Percentiles rank a stretch among this genome's conserved stretches.
Evolutionary conservation across 2,113 vertebrate genomes (phyloP).

Genomic region (Phocoena phocoena): DNA sequence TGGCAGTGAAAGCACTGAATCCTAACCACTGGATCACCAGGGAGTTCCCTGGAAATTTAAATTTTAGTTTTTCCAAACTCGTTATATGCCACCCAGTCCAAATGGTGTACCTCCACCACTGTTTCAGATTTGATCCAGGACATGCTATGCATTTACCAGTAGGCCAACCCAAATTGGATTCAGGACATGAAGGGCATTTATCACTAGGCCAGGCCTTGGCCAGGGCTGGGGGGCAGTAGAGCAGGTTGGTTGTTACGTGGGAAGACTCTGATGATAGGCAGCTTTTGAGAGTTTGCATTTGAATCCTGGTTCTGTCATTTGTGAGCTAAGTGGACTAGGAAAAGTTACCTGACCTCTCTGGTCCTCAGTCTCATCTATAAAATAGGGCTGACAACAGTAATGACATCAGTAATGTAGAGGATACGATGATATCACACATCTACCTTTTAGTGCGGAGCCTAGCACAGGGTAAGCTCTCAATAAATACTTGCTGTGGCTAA

Average conservation of each 20-base stretch:
- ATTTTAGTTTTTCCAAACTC: background rate
- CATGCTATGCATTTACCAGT: background rate
- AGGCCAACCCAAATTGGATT: background rate
- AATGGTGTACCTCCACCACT: background rate
- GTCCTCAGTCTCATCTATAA: background rate
- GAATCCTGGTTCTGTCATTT: background rate
- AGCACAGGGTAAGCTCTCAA: background rate
- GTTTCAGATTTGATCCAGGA: background rate
- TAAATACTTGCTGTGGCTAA: background rate
- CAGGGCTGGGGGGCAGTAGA: background rate
- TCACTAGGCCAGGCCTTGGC: background rate
- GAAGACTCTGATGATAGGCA: background rate
- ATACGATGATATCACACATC: rapidly evolving
- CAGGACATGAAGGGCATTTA: background rate
- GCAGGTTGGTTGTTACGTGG: background rate
- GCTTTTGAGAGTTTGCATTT: background rate
- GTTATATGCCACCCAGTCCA: background rate
- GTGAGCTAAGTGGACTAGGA: background rate
- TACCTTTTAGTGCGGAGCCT: background rate
- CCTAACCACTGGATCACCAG: background rate
- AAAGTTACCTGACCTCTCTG: background rate
- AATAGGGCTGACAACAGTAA: background rate
- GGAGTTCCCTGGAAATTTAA: background rate
- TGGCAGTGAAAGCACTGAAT: background rate
- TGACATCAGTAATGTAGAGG: background rate